Evolutionary conservation across 2,113 vertebrate species (phyloP).

Genomic region (Sphaerodactylus townsendi): DNA sequence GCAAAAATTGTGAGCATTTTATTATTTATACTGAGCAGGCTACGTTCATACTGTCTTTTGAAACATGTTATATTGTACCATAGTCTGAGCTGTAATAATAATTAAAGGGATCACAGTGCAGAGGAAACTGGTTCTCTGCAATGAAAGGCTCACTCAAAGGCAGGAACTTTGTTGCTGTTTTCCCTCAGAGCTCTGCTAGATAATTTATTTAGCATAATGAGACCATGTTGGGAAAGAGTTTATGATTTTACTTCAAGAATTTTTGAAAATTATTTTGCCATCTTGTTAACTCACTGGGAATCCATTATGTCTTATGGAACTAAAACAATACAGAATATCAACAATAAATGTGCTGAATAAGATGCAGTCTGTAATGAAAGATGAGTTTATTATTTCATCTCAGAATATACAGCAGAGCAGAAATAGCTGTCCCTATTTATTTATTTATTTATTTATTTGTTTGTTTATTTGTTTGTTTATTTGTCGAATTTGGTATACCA

Average conservation of each 20-base stretch:
- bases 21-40: not conserved
- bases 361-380: not conserved
- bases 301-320: not conserved
- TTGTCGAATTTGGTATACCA: no score
- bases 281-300: not conserved
- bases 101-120: not conserved
- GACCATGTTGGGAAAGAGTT: not conserved
- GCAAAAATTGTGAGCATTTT: not conserved
- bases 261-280: not conserved
- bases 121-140: not conserved
- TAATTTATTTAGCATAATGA: not conserved
- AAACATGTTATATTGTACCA: not conserved
- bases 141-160: not conserved
- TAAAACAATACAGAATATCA: not conserved
- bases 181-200: not conserved
- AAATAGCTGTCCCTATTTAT: no score
- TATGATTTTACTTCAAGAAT: conserved; percentile 4
- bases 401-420: not conserved
- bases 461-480: no score
- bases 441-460: no score
- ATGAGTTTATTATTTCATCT: not conserved
- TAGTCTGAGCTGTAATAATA: not conserved
- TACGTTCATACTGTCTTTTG: not conserved
- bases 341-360: not conserved
- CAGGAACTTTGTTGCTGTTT: not conserved